phyloP scores from a whole-genome alignment of 2,797 vertebrate species.

The Trichosurus vulpecula region DNA sequence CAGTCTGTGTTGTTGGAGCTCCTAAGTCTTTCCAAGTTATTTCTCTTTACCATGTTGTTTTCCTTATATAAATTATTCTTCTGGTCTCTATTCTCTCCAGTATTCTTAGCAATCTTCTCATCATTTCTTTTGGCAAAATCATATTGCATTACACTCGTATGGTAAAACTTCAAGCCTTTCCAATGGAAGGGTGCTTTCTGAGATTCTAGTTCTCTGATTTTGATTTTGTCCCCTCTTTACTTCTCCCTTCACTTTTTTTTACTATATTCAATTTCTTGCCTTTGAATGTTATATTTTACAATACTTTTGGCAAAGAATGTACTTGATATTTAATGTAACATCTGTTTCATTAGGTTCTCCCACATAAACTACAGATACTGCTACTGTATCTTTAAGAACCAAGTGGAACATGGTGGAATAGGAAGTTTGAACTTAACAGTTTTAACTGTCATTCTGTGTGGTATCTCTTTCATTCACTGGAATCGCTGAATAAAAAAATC shows the following conservation, averaged over 20 bases:
- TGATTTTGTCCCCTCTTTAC: neutral
- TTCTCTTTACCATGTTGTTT: neutral
- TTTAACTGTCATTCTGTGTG: neutral
- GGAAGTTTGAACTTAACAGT: neutral
- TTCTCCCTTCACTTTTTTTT: neutral
- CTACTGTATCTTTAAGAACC: neutral
- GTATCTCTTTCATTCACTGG: slow-evolving; percentile 33
- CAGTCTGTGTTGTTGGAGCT: neutral
- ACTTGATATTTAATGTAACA: neutral
- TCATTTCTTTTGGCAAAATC: neutral
- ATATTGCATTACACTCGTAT: neutral
- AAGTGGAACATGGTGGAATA: neutral
- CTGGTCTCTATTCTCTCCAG: neutral
- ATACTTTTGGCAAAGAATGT: slow-evolving; percentile 33
- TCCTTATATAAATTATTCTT: neutral
- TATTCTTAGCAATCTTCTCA: neutral
- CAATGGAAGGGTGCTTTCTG: neutral
- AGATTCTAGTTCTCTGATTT: neutral
- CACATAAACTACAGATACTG: neutral
- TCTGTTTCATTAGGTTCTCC: neutral
- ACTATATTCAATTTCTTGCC: neutral
- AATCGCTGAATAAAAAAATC: slow-evolving; percentile 16
- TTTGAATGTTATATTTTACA: neutral
- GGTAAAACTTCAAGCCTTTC: neutral
- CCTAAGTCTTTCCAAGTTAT: neutral